Evolutionary conservation across 2,113 vertebrate genomes (phyloP).

Genomic region (Tinamus guttatus): DNA sequence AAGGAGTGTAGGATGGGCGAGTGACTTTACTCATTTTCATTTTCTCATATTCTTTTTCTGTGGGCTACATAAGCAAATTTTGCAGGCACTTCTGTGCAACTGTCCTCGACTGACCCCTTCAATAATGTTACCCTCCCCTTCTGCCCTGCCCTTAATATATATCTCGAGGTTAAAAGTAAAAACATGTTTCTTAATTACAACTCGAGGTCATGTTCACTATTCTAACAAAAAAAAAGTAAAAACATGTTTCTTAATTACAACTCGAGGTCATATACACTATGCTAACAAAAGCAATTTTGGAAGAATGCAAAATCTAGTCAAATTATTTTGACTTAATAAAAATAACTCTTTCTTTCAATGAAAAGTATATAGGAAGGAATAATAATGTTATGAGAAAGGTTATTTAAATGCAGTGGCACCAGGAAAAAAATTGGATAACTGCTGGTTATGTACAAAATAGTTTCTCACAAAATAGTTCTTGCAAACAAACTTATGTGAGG

Average conservation of each 20-base stretch:
- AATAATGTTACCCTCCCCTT: not conserved
- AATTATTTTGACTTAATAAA: not conserved
- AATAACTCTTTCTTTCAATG: not conserved
- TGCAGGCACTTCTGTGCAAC: not conserved
- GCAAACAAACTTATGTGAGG: not conserved
- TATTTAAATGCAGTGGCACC: not conserved
- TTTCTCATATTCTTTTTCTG: not conserved
- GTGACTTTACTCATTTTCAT: not conserved
- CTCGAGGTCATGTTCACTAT: not conserved
- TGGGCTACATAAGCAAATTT: not conserved
- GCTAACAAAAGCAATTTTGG: not conserved
- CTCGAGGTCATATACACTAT: not conserved
- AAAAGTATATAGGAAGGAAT: not conserved
- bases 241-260: not conserved
- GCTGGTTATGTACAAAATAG: not conserved
- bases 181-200: not conserved
- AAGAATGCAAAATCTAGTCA: not conserved
- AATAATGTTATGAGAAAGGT: not conserved
- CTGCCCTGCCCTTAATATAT: fast-evolving
- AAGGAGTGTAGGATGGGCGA: not conserved
- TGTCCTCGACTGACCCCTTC: not conserved
- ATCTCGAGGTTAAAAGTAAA: not conserved
- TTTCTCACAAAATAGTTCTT: not conserved
- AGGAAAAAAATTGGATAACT: not conserved
- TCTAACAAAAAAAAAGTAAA: not conserved